Evolutionary conservation across 2,888 invertebrate genomes (phyloP), one percentile per base, ranked within the genome.

Genomic region (Volucella inflata): DNA sequence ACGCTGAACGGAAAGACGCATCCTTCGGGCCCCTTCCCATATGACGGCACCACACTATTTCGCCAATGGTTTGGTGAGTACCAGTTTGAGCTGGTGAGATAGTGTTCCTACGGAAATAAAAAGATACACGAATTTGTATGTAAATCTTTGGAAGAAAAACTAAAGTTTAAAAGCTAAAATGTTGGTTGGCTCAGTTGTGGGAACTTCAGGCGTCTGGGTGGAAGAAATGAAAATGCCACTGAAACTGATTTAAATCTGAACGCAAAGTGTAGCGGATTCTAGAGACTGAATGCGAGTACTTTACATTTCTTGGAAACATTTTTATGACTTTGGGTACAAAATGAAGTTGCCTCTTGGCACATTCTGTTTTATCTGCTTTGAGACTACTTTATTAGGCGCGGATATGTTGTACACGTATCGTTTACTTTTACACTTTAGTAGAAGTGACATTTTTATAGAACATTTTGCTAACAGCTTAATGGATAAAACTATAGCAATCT

Each of bases 121-220:
- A 80, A 55, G 42, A 42, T 48, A 68, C 48, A 59, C 48, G 42
- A 48, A 74, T 74, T 74, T 16, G 68, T 68, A 83, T 83, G 83
- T 70, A 79, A 79, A 83, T 83, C 83, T 67, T 64, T 48, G 48
- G 3, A 55, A 78, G 72, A 44, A 72, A 62, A 53, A 72, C 57
- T 50, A 53, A 77, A 77, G 55, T 74, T 64, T 42, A 64, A 83
- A 62, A 77, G 65, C 72, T 55, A 62, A 77, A 53, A 53, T 44
- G 50, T 36, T 48, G 14, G 42, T 30, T 51, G 14, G 55, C 44
- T 30, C 16, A 46, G 57, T 36, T 55, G 55, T 67, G 42, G 67
- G 44, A 68, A 68, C 42, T 55, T 42, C 12, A 68, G 44, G n/a
- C 67, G 36, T 67, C 67, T 68, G 55, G 44, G 12, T 8, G 51